Evolutionary conservation across 2,113 vertebrate species (phyloP), one percentile per base, ranked within the genome.

Genomic region (Scomber colias): DNA sequence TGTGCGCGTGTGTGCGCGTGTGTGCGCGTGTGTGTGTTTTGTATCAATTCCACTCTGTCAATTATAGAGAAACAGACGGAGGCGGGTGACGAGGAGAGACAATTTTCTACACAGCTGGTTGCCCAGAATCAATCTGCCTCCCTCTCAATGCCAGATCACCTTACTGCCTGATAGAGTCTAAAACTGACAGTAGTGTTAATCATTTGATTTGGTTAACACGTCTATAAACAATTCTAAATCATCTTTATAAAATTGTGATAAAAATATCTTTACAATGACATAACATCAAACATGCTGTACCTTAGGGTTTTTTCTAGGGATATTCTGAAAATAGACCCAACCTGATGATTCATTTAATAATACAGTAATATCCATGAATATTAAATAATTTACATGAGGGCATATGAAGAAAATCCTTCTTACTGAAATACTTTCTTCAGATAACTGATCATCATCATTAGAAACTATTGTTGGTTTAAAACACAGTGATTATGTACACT

Each of bases 261-360:
- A 59, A 59, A 2, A 24, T 14, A 54, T 44, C 2, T 19, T 35
- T 13, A 4, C 11, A 40, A 3, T 44, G 15, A 27, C 11, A 61
- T 48, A 24, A 31, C 0, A 55, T 67, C 8, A 44, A 54, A 49
- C 5, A 50, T 12, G 27, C 45, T 53, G 8, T 51, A 61, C 21
- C 15, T 68, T 6, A 61, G 3, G 11, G 30, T 35, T 5, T 31
- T 35, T 35, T 62, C 24, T 19, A 54, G 11, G 27, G 5, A 11
- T 48, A 27, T 31, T 40, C 16, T 7, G 56, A 68, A 68, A 74
- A 69, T 56, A 74, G 49, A 13, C 19, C 24, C 15, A 64, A 15
- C 55, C 30, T 73, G 62, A 68, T 51, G 44, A 74, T 64, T 14
- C 14, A 68, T 68, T 76, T 62, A 84, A 79, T 71, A 46, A 65